Conservation (phyloP, 35 echinoderm and acorn worm genomes). For the Stichopus chloronotus region DNA sequence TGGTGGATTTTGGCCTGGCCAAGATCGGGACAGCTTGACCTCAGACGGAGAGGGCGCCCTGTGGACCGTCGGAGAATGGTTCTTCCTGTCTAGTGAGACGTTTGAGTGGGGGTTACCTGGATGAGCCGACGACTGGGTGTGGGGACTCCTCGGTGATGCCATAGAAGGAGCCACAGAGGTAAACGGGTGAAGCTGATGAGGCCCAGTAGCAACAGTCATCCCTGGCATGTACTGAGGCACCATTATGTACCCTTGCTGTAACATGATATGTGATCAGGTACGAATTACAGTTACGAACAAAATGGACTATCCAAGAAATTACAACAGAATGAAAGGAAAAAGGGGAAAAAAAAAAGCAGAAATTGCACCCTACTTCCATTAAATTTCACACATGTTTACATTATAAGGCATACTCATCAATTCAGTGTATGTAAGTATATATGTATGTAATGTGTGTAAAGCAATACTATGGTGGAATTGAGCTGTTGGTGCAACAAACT, state of each 20-base stretch:
- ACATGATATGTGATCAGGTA: not conserved
- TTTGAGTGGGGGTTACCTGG: conserved; percentile 18
- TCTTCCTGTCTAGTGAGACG: conserved; percentile 22
- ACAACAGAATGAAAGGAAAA: no score
- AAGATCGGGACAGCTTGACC: conserved; percentile 5
- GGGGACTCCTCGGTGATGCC: conserved; percentile 38
- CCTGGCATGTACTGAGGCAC: conserved; percentile 16
- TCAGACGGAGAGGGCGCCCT: not conserved
- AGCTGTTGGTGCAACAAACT: no score
- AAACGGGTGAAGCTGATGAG: conserved; percentile 31
- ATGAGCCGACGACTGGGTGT: not conserved
- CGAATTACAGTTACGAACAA: no score
- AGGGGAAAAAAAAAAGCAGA: no score
- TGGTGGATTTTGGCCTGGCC: conserved; percentile 4
- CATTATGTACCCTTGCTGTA: conserved; percentile 46
- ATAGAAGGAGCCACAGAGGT: conserved; percentile 20
- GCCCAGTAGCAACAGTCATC: conserved; percentile 25
- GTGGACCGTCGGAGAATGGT: conserved; percentile 43
- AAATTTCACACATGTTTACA: no score
- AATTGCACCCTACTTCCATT: no score
- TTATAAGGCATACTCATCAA: no score
- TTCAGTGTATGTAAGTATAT: no score
- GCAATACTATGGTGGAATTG: no score
- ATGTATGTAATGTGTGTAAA: no score
- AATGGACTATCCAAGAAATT: no score